Evolutionary conservation across 2,888 invertebrate species (phyloP).

Genomic region (Andricus curvator): DNA sequence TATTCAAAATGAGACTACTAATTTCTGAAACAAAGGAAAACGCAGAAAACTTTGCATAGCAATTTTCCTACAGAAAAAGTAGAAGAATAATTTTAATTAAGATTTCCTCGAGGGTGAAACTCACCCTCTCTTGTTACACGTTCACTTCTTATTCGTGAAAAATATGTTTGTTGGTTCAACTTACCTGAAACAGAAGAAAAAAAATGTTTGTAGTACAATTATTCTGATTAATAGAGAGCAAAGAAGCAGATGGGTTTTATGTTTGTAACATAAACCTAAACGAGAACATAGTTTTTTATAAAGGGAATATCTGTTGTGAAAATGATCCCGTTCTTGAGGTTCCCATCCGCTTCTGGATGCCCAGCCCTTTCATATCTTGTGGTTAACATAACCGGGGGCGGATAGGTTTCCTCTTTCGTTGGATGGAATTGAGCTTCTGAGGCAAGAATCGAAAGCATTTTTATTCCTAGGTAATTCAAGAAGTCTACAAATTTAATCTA

Average conservation of each 20-base stretch:
- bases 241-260: constrained; percentile 10
- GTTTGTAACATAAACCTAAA: constrained; percentile 22
- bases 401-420: neutral
- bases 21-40: neutral
- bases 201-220: neutral
- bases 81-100: neutral
- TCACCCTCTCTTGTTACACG: neutral
- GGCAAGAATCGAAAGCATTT: neutral
- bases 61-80: no score
- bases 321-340: constrained; percentile 10
- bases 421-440: neutral
- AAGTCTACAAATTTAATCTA: neutral
- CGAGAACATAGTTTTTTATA: neutral
- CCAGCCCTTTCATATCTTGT: constrained; percentile 10
- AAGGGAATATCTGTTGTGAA: constrained; percentile 12
- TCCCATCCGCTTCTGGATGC: constrained; percentile 27
- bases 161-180: neutral
- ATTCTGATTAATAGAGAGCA: neutral
- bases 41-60: neutral
- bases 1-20: neutral
- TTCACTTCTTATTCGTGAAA: neutral
- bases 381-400: constrained; percentile 17
- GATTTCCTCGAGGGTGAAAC: neutral
- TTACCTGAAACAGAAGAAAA: constrained; percentile 32
- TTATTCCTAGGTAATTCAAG: neutral